These are phyloP conservation scores for Oxystoma pomonae DNA, from an alignment of 2,888 invertebrate genomes.

Conservation along the genomic window DNA sequence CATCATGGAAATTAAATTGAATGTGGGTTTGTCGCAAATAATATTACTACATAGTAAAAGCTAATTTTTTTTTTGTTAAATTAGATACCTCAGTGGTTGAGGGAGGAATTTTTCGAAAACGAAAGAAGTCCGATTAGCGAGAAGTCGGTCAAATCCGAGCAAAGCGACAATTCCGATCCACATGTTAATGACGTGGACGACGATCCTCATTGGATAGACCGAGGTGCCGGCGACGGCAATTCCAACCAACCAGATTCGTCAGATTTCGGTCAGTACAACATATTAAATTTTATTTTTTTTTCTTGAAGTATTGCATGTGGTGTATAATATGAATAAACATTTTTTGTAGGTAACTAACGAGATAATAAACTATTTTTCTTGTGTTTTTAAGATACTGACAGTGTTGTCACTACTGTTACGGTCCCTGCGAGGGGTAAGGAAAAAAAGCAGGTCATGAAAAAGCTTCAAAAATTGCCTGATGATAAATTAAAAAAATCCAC, in stretches of 20 bases:
- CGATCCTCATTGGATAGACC: slow-evolving; percentile 65
- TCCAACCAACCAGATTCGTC: slow-evolving; percentile 85
- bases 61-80: too few species aligned
- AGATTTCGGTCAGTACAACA: slow-evolving; percentile 64
- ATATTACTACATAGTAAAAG: too few species aligned
- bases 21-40: too few species aligned
- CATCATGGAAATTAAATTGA: too few species aligned
- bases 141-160: slow-evolving; percentile 41
- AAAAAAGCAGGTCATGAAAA: too few species aligned
- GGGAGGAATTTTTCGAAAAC: slow-evolving; percentile 57
- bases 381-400: not conserved
- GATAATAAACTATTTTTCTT: too few species aligned
- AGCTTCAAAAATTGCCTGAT: too few species aligned
- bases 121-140: slow-evolving; percentile 44
- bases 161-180: slow-evolving; percentile 51
- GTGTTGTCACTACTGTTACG: not conserved
- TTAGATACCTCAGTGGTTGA: slow-evolving; percentile 74
- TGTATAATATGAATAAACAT: too few species aligned
- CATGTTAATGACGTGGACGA: slow-evolving; percentile 51
- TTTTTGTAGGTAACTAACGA: too few species aligned
- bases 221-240: slow-evolving; percentile 78
- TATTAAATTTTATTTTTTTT: too few species aligned
- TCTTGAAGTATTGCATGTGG: too few species aligned
- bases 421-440: not conserved
- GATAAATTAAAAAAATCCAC: too few species aligned